Conservation (phyloP, 2,113 vertebrate species). For the Scomber scombrus region DNA sequence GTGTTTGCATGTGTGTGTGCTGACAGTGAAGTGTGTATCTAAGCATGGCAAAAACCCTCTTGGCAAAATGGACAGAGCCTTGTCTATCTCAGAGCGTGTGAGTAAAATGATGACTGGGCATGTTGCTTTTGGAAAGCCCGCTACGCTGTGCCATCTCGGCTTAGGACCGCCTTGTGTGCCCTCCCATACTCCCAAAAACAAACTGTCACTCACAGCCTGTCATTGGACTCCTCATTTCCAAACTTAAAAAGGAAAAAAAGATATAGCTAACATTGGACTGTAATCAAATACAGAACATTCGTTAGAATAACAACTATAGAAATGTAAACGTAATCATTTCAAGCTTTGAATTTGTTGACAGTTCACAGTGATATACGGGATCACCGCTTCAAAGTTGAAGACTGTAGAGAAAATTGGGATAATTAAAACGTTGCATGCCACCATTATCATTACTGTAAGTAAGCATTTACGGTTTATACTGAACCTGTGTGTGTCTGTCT, state of each 20-base stretch:
- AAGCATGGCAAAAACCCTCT: constrained; percentile 40
- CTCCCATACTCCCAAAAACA: constrained; percentile 41
- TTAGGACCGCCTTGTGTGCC: constrained; percentile 19
- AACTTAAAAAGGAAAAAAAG: constrained; percentile 43
- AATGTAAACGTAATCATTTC: constrained; percentile 30
- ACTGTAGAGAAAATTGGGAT: constrained; percentile 39
- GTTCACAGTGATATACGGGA: background rate
- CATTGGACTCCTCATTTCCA: constrained; percentile 39
- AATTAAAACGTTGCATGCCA: constrained; percentile 39
- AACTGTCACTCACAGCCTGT: constrained; percentile 53
- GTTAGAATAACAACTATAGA: constrained; percentile 40
- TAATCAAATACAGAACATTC: background rate
- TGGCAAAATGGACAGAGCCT: constrained; percentile 34
- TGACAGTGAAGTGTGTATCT: constrained; percentile 17
- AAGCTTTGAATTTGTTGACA: constrained; percentile 41
- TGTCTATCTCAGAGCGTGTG: constrained; percentile 34
- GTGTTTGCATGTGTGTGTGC: constrained; percentile 26
- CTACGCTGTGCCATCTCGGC: constrained; percentile 22
- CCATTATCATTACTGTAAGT: constrained; percentile 46
- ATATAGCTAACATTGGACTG: constrained; percentile 12
- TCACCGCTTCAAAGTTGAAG: constrained; percentile 44
- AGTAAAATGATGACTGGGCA: constrained; percentile 62
- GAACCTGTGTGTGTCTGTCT: background rate
- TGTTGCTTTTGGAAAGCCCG: constrained; percentile 53
- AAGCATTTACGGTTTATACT: constrained; percentile 36